phyloP scores from a whole-genome alignment of 2,888 invertebrate species.

The Penaeus monodon region DNA sequence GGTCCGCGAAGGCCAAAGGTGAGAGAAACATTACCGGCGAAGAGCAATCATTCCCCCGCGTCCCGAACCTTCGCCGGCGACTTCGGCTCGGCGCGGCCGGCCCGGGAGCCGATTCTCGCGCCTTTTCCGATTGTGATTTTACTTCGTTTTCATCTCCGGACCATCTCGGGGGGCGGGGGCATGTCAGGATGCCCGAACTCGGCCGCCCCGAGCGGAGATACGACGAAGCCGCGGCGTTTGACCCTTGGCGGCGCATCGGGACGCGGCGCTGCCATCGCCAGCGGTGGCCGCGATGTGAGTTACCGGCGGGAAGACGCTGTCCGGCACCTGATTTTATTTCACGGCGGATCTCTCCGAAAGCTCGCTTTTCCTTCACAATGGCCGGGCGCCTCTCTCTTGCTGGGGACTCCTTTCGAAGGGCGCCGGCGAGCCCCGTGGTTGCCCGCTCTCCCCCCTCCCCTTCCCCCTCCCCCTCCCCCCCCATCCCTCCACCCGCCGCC shows the following conservation, averaged over 20 bases:
- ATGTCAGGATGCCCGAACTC: too few relatives aligned
- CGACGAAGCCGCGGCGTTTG: not conserved
- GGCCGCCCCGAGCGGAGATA: not conserved
- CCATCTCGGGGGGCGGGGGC: too few relatives aligned
- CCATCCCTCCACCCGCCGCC: too few relatives aligned
- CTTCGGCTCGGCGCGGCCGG: not conserved
- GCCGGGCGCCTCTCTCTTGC: not conserved
- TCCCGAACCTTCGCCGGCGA: not conserved
- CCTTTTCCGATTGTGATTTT: too few relatives aligned
- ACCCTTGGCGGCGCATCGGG: constrained; percentile 24
- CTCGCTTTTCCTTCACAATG: not conserved
- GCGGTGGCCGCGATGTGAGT: constrained; percentile 45
- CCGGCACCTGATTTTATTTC: constrained; percentile 36
- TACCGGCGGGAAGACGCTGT: constrained; percentile 37
- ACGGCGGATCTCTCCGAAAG: not conserved
- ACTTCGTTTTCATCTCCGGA: too few relatives aligned
- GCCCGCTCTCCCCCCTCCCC: too few relatives aligned
- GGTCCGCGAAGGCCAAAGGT: constrained; percentile 41
- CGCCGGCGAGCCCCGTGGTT: too few relatives aligned
- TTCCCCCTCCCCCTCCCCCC: too few relatives aligned
- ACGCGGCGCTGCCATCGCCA: constrained; percentile 27
- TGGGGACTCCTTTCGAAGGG: too few relatives aligned
- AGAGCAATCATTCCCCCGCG: constrained; percentile 28
- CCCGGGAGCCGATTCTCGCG: too few relatives aligned
- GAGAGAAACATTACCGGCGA: constrained; percentile 49